Evolutionary conservation across 1,140 invertebrate genomes (phyloP), one percentile per base, ranked within the genome.

Genomic region (Pseudomyrmex gracilis): DNA sequence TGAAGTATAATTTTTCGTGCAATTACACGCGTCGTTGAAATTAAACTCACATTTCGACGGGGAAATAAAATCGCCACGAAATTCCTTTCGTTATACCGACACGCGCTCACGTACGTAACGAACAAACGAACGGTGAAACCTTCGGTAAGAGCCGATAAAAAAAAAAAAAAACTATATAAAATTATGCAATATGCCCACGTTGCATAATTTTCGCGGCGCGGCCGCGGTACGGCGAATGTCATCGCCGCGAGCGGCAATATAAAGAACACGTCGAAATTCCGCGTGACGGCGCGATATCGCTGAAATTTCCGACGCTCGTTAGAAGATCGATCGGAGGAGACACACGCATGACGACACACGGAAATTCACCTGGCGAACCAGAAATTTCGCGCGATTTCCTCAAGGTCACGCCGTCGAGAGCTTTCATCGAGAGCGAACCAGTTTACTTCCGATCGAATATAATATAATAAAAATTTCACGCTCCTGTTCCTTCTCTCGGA

Each of bases 151-250:
- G 13, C 13, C 34, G 45, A 24, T 51, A 20, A 64, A 64, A 15
- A 73, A 60, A 73, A 60, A n/a, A 4, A 15, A 45, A 17, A 34
- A 47, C 9, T 20, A 61, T 60, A 60, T 12, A 58, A 70, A 70
- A 60, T 76, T 34, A 64, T n/a, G 47, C 47, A 63, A 76, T 17
- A 43, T 12, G 63, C 12, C 12, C 17, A n/a, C 43, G 22, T 74
- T 43, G 49, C 49, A 15, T 47, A 20, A 66, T 2, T 66, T 53
- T 51, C 49, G 3, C 9, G 12, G 22, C 74, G 13, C 90, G 92
- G 88, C 87, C 91, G 34, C n/a, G n/a, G n/a, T 34, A 85, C 68
- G 83, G 34, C 84, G 76, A 76, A 78, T 83, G 83, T 90, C 85
- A 74, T 89, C 90, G 22, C 60, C 74, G 34, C 58, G 76, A 80